These are phyloP conservation scores for Thrips palmi DNA, from an alignment of 1,140 invertebrate species.

Conservation along the genomic window DNA sequence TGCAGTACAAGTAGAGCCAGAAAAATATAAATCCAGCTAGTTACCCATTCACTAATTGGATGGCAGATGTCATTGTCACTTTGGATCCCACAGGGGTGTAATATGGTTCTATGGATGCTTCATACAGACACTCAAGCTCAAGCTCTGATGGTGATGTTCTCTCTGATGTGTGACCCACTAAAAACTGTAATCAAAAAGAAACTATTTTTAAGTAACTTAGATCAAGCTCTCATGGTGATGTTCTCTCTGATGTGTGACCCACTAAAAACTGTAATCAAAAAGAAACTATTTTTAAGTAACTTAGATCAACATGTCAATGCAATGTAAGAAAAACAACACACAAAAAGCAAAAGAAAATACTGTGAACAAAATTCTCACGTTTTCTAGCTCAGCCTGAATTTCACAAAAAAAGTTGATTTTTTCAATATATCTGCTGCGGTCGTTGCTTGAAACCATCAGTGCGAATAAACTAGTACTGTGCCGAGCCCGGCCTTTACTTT, in stretches of 20 bases:
- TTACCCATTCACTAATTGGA: slow-evolving; percentile 56
- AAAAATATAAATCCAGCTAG: slow-evolving; percentile 2
- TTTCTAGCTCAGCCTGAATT: too few relatives aligned
- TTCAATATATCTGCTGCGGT: too few relatives aligned
- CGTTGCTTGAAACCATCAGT: too few relatives aligned
- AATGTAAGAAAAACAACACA: too few relatives aligned
- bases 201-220: too few relatives aligned
- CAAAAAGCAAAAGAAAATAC: too few relatives aligned
- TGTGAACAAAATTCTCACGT: too few relatives aligned
- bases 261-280: slow-evolving; percentile 32
- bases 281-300: too few relatives aligned
- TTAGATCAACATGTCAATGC: slow-evolving; percentile 31
- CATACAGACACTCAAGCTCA: slow-evolving; percentile 26
- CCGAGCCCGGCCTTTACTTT: slow-evolving; percentile 46
- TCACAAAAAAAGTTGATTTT: too few relatives aligned
- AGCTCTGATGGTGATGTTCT: slow-evolving; percentile 28
- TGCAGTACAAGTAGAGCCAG: neutral
- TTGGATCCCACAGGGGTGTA: slow-evolving; percentile 20
- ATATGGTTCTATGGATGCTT: slow-evolving; percentile 32
- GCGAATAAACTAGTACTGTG: slow-evolving; percentile 20
- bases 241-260: slow-evolving; percentile 30
- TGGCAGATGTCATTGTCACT: slow-evolving; percentile 42
- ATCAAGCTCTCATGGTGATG: slow-evolving; percentile 27
- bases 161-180: slow-evolving; percentile 34
- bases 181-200: slow-evolving; percentile 26